Evolutionary conservation across 2,113 vertebrate genomes (phyloP), one percentile per base, ranked within the genome.

Genomic region (Felis chaus): DNA sequence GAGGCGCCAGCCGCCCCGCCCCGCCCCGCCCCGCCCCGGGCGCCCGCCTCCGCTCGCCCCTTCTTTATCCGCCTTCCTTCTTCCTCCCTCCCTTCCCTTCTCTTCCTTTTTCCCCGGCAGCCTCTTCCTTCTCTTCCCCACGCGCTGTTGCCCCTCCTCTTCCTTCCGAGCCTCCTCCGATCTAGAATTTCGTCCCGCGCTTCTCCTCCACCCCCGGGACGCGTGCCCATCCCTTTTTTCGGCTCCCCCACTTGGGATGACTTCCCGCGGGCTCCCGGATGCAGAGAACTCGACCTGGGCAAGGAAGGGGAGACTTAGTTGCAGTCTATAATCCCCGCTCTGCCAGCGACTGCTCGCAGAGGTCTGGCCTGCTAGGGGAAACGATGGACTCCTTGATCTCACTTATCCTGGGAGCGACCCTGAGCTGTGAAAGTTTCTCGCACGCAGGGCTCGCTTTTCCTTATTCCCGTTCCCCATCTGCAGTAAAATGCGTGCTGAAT

Each of bases 71-170:
- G 86, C 66, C 90, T 63, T 53, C 79, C 85, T 53, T 25, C n/a
- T 45, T 84, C 80, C 82, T 76, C 74, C 27, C 45, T 50, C 14
- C 29, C 27, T 21, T 57, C 63, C 61, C 39, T 71, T 48, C 73
- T 53, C 79, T 73, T 36, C 68, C 81, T 48, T 57, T 48, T 57
- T 13, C 39, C 53, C 74, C 21, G 3, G 87, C 16, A 66, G 80
- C 68, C 65, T 89, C 96, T 96, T 73, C 89, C 97, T 86, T 18
- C 71, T 87, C 89, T 93, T 91, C 97, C 76, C 81, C 86, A 0
- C 61, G 79, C 91, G 91, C 86, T 5, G 2, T 79, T 0, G 96
- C 97, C 97, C 97, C 98, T 98, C 97, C 98, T 88, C 98, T 98
- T 98, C 98, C 98, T 97, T 94, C 92, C 53, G 69, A 92, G 92